Evolutionary conservation across 2,113 vertebrate species (phyloP).

Genomic region (Periophthalmodon schlosseri): DNA sequence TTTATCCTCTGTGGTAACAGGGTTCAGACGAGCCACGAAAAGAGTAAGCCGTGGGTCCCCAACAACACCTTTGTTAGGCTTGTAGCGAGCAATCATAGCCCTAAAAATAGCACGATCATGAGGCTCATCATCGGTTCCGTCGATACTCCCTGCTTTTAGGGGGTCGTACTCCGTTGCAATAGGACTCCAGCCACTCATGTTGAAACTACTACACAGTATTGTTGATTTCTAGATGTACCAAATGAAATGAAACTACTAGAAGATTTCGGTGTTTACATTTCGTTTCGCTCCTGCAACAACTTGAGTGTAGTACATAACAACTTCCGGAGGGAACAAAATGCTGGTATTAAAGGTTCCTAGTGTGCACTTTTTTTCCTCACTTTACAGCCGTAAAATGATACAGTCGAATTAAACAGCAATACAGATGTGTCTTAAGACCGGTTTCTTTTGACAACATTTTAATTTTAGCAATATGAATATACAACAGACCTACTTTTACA

Average conservation of each 20-base stretch:
- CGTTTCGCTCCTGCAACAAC: not conserved
- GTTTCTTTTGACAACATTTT: not conserved
- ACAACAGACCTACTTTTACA: not conserved
- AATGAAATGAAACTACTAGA: not conserved
- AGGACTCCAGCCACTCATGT: conserved; percentile 90
- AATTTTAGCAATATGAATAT: not conserved
- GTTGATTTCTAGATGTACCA: accelerated
- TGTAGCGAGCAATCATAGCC: conserved; percentile 87
- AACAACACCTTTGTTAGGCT: conserved; percentile 86
- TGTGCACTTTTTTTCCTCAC: not conserved
- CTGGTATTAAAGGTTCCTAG: conserved; percentile 12
- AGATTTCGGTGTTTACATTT: not conserved
- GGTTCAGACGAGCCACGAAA: conserved; percentile 89
- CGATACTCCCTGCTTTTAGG: conserved; percentile 95
- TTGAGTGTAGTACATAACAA: conserved; percentile 24
- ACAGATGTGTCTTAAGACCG: not conserved
- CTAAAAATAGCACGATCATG: conserved; percentile 93
- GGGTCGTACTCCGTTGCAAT: conserved; percentile 91
- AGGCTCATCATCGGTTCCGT: conserved; percentile 93
- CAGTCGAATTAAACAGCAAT: no score
- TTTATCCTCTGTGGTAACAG: conserved; percentile 90
- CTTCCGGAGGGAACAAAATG: conserved; percentile 38
- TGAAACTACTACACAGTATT: not conserved
- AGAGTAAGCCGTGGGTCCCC: conserved; percentile 92
- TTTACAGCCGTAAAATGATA: not conserved